A percentile compares a stretch with the other conserved stretches of the same genome.
These are phyloP conservation scores for Ceratosolen fusciceps DNA, from an alignment of 1,140 invertebrate species.

Conservation along the genomic window DNA sequence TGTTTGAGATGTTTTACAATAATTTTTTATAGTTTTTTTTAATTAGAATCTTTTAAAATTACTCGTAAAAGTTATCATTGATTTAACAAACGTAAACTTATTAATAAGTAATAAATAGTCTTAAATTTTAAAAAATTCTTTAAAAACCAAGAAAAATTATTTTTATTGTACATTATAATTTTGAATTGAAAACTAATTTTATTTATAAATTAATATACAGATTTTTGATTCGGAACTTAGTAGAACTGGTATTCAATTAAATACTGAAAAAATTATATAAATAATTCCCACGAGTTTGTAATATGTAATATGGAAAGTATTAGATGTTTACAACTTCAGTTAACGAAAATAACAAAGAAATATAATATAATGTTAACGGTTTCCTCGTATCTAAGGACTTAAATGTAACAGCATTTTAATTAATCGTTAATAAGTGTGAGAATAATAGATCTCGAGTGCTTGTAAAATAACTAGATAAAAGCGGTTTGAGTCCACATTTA, in stretches of 20 bases:
- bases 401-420: not conserved
- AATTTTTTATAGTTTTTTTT: no score
- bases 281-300: not conserved
- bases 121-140: no score
- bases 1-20: no score
- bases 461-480: not conserved
- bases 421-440: not conserved
- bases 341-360: not conserved
- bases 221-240: not conserved
- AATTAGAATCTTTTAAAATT: no score
- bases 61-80: no score
- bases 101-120: no score
- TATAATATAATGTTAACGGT: not conserved
- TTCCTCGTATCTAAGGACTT: not conserved
- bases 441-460: constrained; percentile 1
- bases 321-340: no score
- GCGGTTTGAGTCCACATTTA: constrained; percentile 1
- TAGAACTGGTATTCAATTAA: not conserved
- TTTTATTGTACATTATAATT: no score
- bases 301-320: not conserved
- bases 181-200: no score
- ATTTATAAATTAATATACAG: no score
- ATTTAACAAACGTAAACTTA: no score
- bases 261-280: not conserved
- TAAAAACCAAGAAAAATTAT: no score